A percentile compares a stretch with the other conserved stretches of the same genome.
Evolutionary conservation across 2,888 invertebrate genomes (phyloP).

Genomic region (Lymantria dispar): DNA sequence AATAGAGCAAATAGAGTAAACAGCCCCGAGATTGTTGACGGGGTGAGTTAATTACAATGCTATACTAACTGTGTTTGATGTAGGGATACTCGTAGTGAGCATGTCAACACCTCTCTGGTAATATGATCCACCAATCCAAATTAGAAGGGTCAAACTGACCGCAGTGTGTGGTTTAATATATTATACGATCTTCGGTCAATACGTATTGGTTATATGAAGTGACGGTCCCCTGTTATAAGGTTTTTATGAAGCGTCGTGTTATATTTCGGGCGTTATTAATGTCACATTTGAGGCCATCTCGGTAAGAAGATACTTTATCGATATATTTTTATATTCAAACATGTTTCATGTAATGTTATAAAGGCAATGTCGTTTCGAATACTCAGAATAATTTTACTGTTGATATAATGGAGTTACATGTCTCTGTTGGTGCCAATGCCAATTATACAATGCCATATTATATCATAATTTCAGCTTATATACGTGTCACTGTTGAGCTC

Average conservation of each 20-base stretch:
- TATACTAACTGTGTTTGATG: slow-evolving; percentile 59
- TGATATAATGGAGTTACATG: no score
- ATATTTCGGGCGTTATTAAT: slow-evolving; percentile 29
- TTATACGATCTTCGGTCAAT: slow-evolving; percentile 27
- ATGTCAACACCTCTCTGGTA: slow-evolving; percentile 67
- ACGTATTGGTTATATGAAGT: slow-evolving; percentile 18
- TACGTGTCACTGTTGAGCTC: no score
- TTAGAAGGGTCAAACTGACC: slow-evolving; percentile 62
- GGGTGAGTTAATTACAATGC: slow-evolving; percentile 59
- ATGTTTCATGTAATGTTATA: slow-evolving; percentile 3
- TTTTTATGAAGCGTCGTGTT: slow-evolving; percentile 29
- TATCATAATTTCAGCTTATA: no score
- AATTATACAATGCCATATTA: no score
- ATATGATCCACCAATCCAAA: slow-evolving; percentile 65
- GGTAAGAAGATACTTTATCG: slow-evolving; percentile 27
- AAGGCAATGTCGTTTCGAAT: slow-evolving; percentile 7
- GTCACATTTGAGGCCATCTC: slow-evolving; percentile 26
- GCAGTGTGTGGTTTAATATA: slow-evolving; percentile 54
- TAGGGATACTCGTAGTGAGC: slow-evolving; percentile 50
- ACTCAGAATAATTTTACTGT: slow-evolving; percentile 4
- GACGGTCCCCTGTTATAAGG: slow-evolving; percentile 16
- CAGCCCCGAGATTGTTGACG: slow-evolving; percentile 38
- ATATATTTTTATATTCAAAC: slow-evolving; percentile 8
- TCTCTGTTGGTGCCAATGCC: no score
- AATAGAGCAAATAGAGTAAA: slow-evolving; percentile 53